Base-by-base conservation (phyloP, 2,888 invertebrate species). In the Clitarchus hookeri region DNA sequence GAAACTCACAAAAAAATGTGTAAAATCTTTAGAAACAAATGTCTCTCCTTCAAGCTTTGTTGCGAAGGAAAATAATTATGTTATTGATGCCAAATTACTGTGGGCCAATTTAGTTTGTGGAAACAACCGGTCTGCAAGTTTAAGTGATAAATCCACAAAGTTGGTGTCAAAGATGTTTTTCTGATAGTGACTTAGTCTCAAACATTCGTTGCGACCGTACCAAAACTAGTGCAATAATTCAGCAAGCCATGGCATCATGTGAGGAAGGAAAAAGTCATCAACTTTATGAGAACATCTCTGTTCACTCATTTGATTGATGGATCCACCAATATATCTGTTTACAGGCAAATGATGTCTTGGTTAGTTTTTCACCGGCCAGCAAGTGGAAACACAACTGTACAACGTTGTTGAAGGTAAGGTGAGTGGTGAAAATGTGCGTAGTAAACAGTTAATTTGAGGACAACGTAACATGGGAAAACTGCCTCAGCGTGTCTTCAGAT, bases 1-100 rank as follows among this genome's bases (percentile, higher is more conserved):
- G n/a, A n/a, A n/a, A 65, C 19, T 23, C 65, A 65, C 65, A 9
- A 65, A 65, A 65, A 65, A 65, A 65, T 48, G n/a, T 23, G 13
- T 65, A 11, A 65, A n/a, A 65, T 65, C 8, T 65, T 0, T 23
- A 25, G 36, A 25, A 36, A 1, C 11, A 44, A 36, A 65, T n/a
- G 53, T 44, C 44, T 80, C 78, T 78, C 87, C 77, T 84, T 87
- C 77, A 54, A 44, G 53, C 54, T 83, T 86, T 86, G 85, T 53
- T 44, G 83, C 84, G 54, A 23, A 23, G n/a, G 65, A 65, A n/a
- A n/a, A 65, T 23, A 65, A 65, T 23, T 0, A 19, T 12, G 1
- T 12, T 53, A n/a, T 23, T 65, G 65, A 65, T 65, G 65, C n/a
- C 23, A n/a, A 65, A 19, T 23, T 65, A 23, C 8, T 65, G n/a